Conservation (phyloP, 2,797 vertebrate species). For the Poeciliopsis presidionis region DNA sequence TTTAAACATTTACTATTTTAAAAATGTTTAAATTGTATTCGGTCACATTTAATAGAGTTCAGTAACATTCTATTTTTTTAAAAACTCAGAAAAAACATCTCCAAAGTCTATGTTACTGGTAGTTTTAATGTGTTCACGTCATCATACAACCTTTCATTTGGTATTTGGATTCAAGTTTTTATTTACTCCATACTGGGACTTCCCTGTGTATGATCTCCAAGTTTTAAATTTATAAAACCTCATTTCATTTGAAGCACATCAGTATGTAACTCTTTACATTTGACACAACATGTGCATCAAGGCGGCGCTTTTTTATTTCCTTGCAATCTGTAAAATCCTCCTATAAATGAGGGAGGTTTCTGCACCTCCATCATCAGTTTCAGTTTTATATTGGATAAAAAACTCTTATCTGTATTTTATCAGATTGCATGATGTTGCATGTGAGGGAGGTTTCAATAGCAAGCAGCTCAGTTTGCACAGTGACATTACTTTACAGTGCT, state of each 20-base stretch:
- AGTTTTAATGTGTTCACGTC: background rate
- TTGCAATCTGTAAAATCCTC: background rate
- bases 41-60: background rate
- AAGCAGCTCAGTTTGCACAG: background rate
- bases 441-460: background rate
- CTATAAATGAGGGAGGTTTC: background rate
- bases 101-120: background rate
- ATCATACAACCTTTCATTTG: background rate
- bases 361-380: background rate
- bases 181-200: background rate
- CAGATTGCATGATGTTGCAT: background rate
- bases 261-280: background rate
- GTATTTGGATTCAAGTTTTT: background rate
- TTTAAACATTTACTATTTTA: slow-evolving; percentile 1
- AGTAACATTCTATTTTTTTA: background rate
- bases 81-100: background rate
- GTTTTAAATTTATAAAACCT: background rate
- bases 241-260: background rate
- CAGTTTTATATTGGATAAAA: background rate
- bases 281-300: background rate
- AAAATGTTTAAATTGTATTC: background rate
- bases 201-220: background rate
- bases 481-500: background rate
- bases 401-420: background rate
- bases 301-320: background rate